Evolutionary conservation across 2,888 invertebrate species (phyloP).

Genomic region (Hyalella azteca): DNA sequence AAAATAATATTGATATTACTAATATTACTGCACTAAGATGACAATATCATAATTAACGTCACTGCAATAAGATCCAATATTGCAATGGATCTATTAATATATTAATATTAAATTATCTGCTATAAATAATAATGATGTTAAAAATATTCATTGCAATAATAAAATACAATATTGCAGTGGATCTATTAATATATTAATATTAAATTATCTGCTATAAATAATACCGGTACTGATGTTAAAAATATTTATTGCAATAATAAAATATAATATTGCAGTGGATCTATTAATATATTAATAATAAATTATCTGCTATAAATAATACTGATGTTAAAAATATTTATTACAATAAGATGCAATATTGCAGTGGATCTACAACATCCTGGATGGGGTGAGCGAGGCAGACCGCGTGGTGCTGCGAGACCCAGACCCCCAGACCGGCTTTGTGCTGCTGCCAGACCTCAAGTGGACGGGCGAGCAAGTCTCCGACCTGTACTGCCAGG

Average conservation of each 20-base stretch:
- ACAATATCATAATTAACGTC: too few species aligned
- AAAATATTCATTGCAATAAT: neutral
- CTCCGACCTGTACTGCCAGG: constrained; percentile 84
- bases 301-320: neutral
- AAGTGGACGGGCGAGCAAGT: constrained; percentile 90
- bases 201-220: neutral
- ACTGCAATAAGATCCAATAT: too few species aligned
- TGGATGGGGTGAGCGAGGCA: constrained; percentile 84
- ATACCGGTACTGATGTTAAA: neutral
- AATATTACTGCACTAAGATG: too few species aligned
- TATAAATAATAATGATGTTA: neutral
- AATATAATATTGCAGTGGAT: neutral
- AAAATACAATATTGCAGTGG: neutral
- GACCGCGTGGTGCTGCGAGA: constrained; percentile 88
- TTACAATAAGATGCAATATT: constrained; percentile 61
- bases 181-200: neutral
- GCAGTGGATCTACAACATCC: constrained; percentile 96
- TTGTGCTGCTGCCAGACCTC: constrained; percentile 88
- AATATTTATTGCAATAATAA: neutral
- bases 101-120: neutral
- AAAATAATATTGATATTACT: too few species aligned
- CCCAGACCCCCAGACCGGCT: constrained; percentile 74
- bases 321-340: neutral
- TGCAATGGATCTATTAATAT: neutral
- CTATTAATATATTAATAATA: neutral